A percentile compares a stretch with the other conserved stretches of the same genome.
phyloP scores from a whole-genome alignment of 2,113 vertebrate genomes.

The Phrynosoma platyrhinos region DNA sequence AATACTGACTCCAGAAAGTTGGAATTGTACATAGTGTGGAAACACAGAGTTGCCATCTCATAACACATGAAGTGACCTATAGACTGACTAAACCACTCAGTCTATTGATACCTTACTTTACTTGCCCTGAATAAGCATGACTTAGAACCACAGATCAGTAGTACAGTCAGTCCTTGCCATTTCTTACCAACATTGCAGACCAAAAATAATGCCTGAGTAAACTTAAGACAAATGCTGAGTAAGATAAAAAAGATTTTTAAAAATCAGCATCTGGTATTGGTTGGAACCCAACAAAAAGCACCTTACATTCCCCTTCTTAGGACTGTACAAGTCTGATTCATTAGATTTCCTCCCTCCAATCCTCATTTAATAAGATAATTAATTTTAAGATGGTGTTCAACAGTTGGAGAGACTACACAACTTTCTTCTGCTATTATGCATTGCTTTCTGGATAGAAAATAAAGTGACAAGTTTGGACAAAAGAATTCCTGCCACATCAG shows the following conservation, averaged over 20 bases:
- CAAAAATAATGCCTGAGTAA: neutral
- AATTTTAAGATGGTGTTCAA: neutral
- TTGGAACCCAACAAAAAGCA: constrained; percentile 31
- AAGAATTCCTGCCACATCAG: neutral
- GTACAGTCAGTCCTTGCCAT: neutral
- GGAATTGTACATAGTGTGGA: neutral
- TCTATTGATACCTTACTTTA: neutral
- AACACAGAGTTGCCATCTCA: neutral
- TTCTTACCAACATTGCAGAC: neutral
- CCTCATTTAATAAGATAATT: constrained; percentile 16
- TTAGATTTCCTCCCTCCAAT: neutral
- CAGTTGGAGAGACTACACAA: neutral
- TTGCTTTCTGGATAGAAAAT: constrained; percentile 14
- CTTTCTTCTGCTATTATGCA: constrained; percentile 6
- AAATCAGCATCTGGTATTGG: neutral
- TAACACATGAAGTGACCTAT: neutral
- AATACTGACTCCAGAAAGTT: neutral
- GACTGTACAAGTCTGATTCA: neutral
- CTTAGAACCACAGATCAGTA: neutral
- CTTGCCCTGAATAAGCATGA: rapidly evolving
- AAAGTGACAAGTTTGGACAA: constrained; percentile 32
- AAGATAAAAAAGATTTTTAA: neutral
- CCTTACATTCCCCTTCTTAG: rapidly evolving
- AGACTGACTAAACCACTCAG: neutral
- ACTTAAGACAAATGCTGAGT: constrained; percentile 28